phyloP scores from a whole-genome alignment of 2,113 vertebrate species.

The Chlorodrepanis virens region DNA sequence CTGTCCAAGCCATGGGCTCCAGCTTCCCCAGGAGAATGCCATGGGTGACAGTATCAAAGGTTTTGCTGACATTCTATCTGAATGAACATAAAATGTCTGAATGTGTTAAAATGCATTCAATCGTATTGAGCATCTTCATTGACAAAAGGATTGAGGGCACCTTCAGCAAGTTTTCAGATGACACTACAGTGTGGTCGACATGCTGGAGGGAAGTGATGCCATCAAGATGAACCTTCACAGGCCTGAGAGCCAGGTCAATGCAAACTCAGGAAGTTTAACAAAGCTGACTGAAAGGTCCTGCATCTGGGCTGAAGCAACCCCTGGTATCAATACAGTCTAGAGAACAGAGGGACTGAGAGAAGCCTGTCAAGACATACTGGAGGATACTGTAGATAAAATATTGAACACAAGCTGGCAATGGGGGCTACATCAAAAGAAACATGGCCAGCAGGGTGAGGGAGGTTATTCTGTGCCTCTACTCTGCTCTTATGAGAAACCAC shows the following conservation, averaged over 20 bases:
- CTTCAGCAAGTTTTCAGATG: not conserved
- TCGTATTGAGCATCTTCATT: not conserved
- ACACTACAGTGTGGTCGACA: not conserved
- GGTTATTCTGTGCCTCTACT: not conserved
- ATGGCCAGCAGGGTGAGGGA: fast-evolving
- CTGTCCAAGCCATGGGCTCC: not conserved
- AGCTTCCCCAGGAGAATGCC: not conserved
- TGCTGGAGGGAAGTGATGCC: not conserved
- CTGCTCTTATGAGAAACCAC: not conserved
- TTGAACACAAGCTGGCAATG: not conserved
- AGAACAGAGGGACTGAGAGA: not conserved
- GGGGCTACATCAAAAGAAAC: not conserved
- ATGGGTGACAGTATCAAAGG: not conserved
- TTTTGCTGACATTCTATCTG: not conserved
- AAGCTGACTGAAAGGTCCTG: not conserved
- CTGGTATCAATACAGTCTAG: not conserved
- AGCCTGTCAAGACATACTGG: not conserved
- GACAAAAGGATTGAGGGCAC: not conserved
- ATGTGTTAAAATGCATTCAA: not conserved
- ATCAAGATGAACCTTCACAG: not conserved
- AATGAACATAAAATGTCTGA: not conserved
- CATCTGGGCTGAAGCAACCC: not conserved
- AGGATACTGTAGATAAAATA: not conserved
- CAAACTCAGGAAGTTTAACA: not conserved
- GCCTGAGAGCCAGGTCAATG: not conserved